A percentile compares a stretch with the other conserved stretches of the same genome.
phyloP scores from a whole-genome alignment of 2,797 vertebrate genomes.

The Cyprinodon diabolis region DNA sequence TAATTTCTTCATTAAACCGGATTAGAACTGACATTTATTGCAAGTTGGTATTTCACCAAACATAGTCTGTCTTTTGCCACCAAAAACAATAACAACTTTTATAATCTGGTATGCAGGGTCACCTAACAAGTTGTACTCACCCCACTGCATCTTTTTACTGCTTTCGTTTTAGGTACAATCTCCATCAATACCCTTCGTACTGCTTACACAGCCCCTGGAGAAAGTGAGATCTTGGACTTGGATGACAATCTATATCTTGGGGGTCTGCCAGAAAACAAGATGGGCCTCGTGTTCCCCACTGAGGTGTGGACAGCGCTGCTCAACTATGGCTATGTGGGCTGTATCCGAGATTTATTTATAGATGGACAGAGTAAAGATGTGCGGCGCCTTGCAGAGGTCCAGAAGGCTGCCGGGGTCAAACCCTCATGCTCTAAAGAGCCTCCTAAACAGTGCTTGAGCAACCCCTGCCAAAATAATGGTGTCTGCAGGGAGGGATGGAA shows the following conservation, averaged over 20 bases:
- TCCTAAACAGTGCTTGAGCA: conserved; percentile 96
- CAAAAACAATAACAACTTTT: neutral
- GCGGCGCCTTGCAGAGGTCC: conserved; percentile 92
- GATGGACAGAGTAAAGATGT: conserved; percentile 98
- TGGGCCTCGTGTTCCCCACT: conserved; percentile 93
- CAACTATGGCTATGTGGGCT: conserved; percentile 97
- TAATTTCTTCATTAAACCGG: conserved; percentile 70
- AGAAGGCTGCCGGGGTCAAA: conserved; percentile 95
- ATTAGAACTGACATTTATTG: conserved; percentile 39
- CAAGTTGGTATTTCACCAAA: conserved; percentile 29
- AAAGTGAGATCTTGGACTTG: conserved; percentile 97
- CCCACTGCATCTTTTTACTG: conserved; percentile 26
- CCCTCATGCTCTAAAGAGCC: conserved; percentile 95
- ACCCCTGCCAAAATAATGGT: conserved; percentile 96
- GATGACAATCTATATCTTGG: conserved; percentile 97
- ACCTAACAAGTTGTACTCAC: neutral
- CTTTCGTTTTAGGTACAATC: conserved; percentile 87
- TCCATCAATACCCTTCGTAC: conserved; percentile 95
- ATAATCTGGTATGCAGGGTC: neutral
- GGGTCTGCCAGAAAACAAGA: conserved; percentile 95
- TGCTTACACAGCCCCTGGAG: conserved; percentile 93
- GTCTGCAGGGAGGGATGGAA: conserved; percentile 97
- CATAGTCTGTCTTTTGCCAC: conserved; percentile 2
- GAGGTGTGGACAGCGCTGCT: conserved; percentile 98
- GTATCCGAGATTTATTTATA: conserved; percentile 97